Evolutionary conservation across 2,797 vertebrate species (phyloP), one percentile per base, ranked within the genome.

Genomic region (Aulostomus chinensis): DNA sequence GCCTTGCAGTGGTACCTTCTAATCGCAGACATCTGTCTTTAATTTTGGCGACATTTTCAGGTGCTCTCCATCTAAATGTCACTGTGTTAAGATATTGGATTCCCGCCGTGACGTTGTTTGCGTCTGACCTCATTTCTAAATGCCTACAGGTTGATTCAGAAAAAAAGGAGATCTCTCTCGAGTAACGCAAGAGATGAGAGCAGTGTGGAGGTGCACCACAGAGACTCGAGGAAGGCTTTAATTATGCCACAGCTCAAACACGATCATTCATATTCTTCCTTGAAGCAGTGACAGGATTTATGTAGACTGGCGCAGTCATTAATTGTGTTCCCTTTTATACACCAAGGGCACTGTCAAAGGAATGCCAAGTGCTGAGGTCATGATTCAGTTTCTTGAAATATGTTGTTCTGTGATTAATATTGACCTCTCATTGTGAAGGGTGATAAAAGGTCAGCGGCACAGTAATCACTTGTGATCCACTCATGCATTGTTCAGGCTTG

Each of bases 41-140:
- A 12, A 30, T 20, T 40, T 8, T 11, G 17, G 26, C 68, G 75
- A 72, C 64, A 64, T 73, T 76, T 75, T 1, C 13, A 49, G 50
- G 15, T 39, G 37, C 49, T 62, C 48, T 35, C 50, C 50, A 31
- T 37, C 16, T 42, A 81, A 76, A 78, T 54, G 60, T 70, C 66
- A 70, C 20, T 3, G 3, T 18, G 59, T 25, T 41, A 33, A 77
- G 58, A 64, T 9, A 18, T 28, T 42, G 43, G 11, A 53, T 46
- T 73, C 49, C 38, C 8, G 50, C 48, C 22, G 51, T 2, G 10
- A 53, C 12, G 16, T 59, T 64, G 39, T 68, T 55, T 56, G n/a
- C 2, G 4, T 58, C 39, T 78, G 76, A 85, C 70, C 78, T 72
- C 14, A 33, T 86, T 84, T 78, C 42, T 66, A 29, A 11, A 26